Evolutionary conservation across 1,140 invertebrate genomes (phyloP).

Genomic region (Papilio helenus): DNA sequence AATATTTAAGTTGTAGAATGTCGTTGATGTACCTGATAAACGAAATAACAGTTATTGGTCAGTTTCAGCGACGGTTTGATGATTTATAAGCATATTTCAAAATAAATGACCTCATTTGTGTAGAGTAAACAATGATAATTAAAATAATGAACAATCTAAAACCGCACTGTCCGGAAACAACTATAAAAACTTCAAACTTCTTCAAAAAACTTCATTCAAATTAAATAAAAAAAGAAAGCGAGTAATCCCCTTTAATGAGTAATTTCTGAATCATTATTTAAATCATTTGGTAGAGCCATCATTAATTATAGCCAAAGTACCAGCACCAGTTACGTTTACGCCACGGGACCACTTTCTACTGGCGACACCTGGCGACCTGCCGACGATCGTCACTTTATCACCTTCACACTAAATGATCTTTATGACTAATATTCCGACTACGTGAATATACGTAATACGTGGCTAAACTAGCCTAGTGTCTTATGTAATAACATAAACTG

Average conservation of each 20-base stretch:
- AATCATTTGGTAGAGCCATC: neutral
- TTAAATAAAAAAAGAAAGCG: conserved; percentile 7
- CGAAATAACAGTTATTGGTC: neutral
- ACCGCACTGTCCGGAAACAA: neutral
- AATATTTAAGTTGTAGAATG: neutral
- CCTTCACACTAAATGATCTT: neutral
- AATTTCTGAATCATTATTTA: neutral
- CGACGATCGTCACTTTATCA: neutral
- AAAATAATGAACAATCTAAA: neutral
- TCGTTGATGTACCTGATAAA: neutral
- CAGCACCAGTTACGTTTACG: neutral
- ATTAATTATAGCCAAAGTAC: neutral
- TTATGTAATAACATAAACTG: neutral
- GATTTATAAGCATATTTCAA: neutral
- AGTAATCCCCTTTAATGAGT: neutral
- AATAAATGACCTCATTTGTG: too few relatives aligned
- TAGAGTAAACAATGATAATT: too few relatives aligned
- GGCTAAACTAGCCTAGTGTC: neutral
- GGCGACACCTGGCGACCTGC: neutral
- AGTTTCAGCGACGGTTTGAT: neutral
- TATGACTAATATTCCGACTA: neutral
- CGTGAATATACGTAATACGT: neutral
- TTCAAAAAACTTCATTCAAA: neutral
- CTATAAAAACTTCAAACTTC: too few relatives aligned
- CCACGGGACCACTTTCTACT: conserved; percentile 13